These are phyloP conservation scores for Ichneumon xanthorius DNA, from an alignment of 2,888 invertebrate species.

Conservation along the genomic window DNA sequence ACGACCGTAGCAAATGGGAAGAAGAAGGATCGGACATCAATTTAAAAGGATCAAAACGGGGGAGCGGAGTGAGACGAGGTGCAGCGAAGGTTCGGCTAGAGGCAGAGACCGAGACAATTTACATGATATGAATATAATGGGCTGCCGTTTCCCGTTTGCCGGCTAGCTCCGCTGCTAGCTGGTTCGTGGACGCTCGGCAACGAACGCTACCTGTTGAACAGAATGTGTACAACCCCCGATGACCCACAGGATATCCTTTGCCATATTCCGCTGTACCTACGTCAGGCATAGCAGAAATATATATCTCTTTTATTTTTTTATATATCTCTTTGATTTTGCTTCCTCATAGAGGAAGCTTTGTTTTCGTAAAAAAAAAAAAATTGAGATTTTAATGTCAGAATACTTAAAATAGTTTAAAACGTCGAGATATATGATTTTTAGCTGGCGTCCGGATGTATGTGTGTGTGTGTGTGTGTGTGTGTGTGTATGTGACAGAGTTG, in stretches of 20 bases:
- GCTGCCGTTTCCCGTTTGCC: slow-evolving; percentile 69
- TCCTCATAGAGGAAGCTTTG: too few relatives aligned
- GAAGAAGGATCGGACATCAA: slow-evolving; percentile 63
- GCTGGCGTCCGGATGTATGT: too few relatives aligned
- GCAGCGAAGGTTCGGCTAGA: slow-evolving; percentile 30
- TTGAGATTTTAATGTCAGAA: too few relatives aligned
- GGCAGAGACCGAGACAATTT: slow-evolving; percentile 76
- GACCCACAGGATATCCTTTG: slow-evolving; percentile 78
- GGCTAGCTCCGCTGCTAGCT: slow-evolving; percentile 25
- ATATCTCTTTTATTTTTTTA: too few relatives aligned
- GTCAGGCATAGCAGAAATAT: not conserved
- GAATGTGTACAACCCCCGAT: slow-evolving; percentile 79
- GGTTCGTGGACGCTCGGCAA: slow-evolving; percentile 73
- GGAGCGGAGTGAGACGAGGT: slow-evolving; percentile 23
- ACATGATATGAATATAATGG: slow-evolving; percentile 85
- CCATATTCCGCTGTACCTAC: not conserved
- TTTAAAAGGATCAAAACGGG: slow-evolving; percentile 30
- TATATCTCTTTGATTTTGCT: too few relatives aligned
- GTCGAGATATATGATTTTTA: too few relatives aligned
- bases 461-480: too few relatives aligned
- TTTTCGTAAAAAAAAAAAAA: too few relatives aligned
- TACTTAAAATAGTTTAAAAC: too few relatives aligned
- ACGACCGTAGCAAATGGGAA: slow-evolving; percentile 75
- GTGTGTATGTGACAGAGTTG: too few relatives aligned
- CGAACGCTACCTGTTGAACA: slow-evolving; percentile 84